Conservation (phyloP, 1,140 invertebrate genomes). For the Zaprionus vittiger region DNA sequence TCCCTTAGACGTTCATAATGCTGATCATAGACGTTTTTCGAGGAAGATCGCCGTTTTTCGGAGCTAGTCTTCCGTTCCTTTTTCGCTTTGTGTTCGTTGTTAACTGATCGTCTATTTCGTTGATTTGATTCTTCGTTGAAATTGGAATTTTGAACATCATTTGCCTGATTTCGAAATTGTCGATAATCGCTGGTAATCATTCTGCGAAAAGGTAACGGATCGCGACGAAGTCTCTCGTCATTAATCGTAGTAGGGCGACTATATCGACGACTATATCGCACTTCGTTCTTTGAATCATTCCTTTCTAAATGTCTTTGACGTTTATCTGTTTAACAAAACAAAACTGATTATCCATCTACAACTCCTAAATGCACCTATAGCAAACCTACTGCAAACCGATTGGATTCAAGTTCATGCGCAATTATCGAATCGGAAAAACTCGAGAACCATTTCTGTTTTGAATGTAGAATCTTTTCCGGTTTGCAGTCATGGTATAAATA, state of each 20-base stretch:
- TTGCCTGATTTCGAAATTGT: not conserved
- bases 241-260: not conserved
- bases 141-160: not conserved
- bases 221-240: conserved; percentile 5
- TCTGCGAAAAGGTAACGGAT: conserved; percentile 22
- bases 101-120: not conserved
- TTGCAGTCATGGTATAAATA: too few relatives aligned
- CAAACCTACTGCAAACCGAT: too few relatives aligned
- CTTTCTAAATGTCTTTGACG: not conserved
- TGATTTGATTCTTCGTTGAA: conserved; percentile 1
- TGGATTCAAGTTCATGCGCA: too few relatives aligned
- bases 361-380: too few relatives aligned
- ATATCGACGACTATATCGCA: not conserved
- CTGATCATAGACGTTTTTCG: not conserved
- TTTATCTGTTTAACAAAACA: not conserved
- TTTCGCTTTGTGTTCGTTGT: not conserved
- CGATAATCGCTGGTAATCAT: conserved; percentile 30
- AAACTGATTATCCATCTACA: not conserved
- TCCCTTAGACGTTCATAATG: not conserved
- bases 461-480: too few relatives aligned
- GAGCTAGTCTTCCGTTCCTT: not conserved
- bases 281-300: not conserved
- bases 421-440: too few relatives aligned
- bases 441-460: too few relatives aligned
- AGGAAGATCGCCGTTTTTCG: not conserved